A percentile compares a stretch with the other conserved stretches of the same genome.
phyloP scores from a whole-genome alignment of 2,113 vertebrate species.

The Etheostoma spectabile region DNA sequence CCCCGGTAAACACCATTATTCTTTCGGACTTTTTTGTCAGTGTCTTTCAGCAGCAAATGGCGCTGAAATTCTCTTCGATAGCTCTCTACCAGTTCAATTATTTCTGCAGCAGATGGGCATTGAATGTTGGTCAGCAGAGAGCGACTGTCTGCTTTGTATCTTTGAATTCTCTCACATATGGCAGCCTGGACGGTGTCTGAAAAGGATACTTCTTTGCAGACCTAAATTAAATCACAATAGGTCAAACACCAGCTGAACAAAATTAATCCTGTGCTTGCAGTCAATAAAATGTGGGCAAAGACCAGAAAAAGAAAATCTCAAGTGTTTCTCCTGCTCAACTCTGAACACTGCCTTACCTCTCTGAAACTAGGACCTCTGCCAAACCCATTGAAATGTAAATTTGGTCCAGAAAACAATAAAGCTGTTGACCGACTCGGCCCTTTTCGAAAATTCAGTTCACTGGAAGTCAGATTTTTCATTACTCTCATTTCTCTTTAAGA shows the following conservation, averaged over 20 bases:
- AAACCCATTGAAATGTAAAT: conserved; percentile 68
- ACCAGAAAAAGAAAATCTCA: conserved; percentile 15
- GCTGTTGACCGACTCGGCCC: conserved; percentile 21
- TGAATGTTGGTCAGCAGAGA: conserved; percentile 33
- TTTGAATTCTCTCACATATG: conserved; percentile 20
- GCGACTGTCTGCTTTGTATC: conserved; percentile 10
- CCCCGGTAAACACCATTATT: conserved; percentile 15
- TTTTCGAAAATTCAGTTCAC: conserved; percentile 36
- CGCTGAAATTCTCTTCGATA: conserved; percentile 22
- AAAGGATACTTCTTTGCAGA: conserved; percentile 18
- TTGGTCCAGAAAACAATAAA: conserved; percentile 47
- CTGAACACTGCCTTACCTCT: conserved; percentile 27
- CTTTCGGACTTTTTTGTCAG: conserved; percentile 7
- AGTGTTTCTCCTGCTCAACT: not conserved
- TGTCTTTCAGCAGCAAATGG: conserved; percentile 22
- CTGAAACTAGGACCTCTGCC: conserved; percentile 37
- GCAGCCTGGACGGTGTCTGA: conserved; percentile 1
- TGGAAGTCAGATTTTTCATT: conserved; percentile 45
- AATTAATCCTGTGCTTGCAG: conserved; percentile 37
- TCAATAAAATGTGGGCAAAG: conserved; percentile 43
- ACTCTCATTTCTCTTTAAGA: conserved; percentile 14
- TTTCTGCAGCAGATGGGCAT: conserved; percentile 26
- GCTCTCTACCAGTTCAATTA: conserved; percentile 7
- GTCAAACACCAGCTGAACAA: conserved; percentile 41
- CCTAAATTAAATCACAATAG: conserved; percentile 60